These are phyloP conservation scores for Saguinus midas DNA, from an alignment of 2,113 vertebrate genomes.

Conservation along the genomic window DNA sequence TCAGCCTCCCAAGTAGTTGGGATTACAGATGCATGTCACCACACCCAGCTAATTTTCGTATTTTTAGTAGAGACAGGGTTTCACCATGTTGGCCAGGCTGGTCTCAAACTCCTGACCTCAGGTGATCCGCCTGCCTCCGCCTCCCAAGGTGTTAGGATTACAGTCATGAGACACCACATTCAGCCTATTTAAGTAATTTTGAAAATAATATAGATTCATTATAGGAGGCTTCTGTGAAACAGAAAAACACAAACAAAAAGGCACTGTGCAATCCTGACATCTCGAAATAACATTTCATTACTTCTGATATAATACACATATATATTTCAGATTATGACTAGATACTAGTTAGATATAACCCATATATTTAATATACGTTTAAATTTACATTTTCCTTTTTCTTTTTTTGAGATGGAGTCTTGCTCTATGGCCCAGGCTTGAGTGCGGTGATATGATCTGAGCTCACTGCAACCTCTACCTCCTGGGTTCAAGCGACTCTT, in stretches of 20 bases:
- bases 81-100: too few relatives aligned
- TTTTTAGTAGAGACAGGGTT: too few relatives aligned
- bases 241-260: background rate
- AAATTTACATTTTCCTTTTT: background rate
- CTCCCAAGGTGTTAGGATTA: too few relatives aligned
- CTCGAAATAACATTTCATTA: background rate
- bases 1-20: too few relatives aligned
- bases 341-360: background rate
- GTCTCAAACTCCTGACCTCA: too few relatives aligned
- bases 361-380: background rate
- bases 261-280: background rate
- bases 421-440: too few relatives aligned
- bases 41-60: too few relatives aligned
- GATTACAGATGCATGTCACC: too few relatives aligned
- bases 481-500: background rate
- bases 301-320: background rate
- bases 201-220: background rate
- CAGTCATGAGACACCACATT: too few relatives aligned
- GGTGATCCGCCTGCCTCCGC: too few relatives aligned
- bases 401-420: background rate
- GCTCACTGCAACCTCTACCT: background rate
- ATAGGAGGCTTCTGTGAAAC: background rate
- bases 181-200: background rate
- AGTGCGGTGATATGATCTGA: too few relatives aligned
- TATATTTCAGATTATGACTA: background rate